Evolutionary conservation across 2,888 invertebrate genomes (phyloP).

Genomic region (Lithophane semibrunnea): DNA sequence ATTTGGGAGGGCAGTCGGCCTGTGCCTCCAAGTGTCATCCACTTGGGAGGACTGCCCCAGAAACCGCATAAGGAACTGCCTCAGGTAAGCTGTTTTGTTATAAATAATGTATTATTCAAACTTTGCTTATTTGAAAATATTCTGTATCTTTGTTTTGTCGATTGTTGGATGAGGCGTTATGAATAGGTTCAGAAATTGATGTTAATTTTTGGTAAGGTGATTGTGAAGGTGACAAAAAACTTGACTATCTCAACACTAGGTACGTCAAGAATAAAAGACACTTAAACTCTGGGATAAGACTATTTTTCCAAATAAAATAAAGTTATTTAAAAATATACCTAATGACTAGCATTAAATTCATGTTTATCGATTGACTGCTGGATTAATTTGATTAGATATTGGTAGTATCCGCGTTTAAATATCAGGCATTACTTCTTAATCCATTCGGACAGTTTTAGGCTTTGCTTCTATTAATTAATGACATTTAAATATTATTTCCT

Average conservation of each 20-base stretch:
- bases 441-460: not conserved
- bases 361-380: too few species aligned
- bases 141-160: not conserved
- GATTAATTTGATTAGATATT: too few species aligned
- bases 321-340: too few species aligned
- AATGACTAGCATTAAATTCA: too few species aligned
- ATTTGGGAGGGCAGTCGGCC: conserved; percentile 78
- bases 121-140: not conserved
- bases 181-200: not conserved
- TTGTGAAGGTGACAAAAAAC: not conserved
- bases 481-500: not conserved
- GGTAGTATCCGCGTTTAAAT: not conserved
- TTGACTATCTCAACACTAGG: not conserved
- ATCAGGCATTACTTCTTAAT: too few species aligned
- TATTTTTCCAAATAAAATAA: too few species aligned
- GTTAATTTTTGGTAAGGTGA: not conserved
- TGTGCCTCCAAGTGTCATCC: conserved; percentile 79
- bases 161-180: not conserved
- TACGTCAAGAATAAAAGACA: not conserved
- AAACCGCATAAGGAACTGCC: conserved; percentile 79
- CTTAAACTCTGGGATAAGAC: not conserved
- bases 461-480: not conserved
- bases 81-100: conserved; percentile 69
- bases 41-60: conserved; percentile 83
- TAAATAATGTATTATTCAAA: not conserved